phyloP scores from a whole-genome alignment of 2,113 vertebrate species.

The Cyprinodon tularosa region DNA sequence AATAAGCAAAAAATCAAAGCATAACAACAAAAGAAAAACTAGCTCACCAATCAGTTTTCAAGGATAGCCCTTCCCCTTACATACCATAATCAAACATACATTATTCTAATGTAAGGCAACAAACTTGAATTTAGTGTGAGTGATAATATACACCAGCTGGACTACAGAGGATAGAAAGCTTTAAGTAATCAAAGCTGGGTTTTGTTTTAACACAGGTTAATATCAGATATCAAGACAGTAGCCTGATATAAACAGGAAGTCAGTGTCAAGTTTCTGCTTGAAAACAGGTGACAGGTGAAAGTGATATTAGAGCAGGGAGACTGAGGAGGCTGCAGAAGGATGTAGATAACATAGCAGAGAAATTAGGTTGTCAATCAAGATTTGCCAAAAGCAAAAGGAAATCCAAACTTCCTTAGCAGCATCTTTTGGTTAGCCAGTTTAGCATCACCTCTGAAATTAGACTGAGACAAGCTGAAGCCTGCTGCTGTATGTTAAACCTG shows the following conservation, averaged over 20 bases:
- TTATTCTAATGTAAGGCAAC: too few relatives aligned
- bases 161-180: neutral
- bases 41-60: too few relatives aligned
- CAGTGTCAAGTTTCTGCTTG: constrained; percentile 46
- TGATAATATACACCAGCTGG: neutral
- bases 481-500: neutral
- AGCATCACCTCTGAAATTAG: neutral
- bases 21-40: too few relatives aligned
- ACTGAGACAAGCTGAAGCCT: neutral
- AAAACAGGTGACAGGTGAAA: constrained; percentile 60
- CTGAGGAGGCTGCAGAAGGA: constrained; percentile 14
- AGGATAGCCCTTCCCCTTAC: too few relatives aligned
- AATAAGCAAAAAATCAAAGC: too few relatives aligned
- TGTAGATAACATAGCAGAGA: neutral
- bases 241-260: constrained; percentile 43
- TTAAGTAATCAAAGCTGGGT: neutral
- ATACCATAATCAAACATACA: too few relatives aligned
- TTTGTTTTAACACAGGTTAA: constrained; percentile 4
- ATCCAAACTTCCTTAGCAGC: too few relatives aligned
- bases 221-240: constrained; percentile 17
- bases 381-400: too few relatives aligned
- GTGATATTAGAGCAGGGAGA: constrained; percentile 56
- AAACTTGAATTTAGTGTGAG: too few relatives aligned
- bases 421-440: neutral
- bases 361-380: neutral